phyloP scores from a whole-genome alignment of 2,797 vertebrate genomes.

The Chelmon rostratus region DNA sequence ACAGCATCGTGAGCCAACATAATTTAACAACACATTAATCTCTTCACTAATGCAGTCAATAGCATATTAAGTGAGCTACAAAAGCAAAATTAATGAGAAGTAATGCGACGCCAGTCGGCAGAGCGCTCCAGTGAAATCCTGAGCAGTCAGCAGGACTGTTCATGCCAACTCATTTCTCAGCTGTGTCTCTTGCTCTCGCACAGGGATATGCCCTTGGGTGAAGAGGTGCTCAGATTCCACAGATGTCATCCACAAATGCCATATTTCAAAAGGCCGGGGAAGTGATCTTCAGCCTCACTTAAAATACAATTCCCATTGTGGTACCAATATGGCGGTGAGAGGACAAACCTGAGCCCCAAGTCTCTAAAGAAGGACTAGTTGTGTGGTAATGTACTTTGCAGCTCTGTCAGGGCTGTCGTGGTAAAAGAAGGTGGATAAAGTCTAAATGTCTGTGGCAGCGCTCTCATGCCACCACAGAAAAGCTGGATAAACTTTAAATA shows the following conservation, averaged over 20 bases:
- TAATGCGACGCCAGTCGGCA: slow-evolving; percentile 73
- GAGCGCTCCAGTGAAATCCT: slow-evolving; percentile 72
- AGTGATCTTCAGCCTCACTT: slow-evolving; percentile 58
- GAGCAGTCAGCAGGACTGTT: slow-evolving; percentile 78
- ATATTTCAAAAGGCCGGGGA: slow-evolving; percentile 57
- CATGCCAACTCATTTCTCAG: slow-evolving; percentile 67
- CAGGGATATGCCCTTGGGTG: slow-evolving; percentile 57
- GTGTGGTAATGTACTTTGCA: neutral
- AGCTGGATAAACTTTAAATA: too few species aligned
- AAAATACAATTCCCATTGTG: slow-evolving; percentile 64
- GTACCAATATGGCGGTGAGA: slow-evolving; percentile 32
- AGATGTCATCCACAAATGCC: slow-evolving; percentile 64
- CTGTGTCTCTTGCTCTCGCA: slow-evolving; percentile 38
- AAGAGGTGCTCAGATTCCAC: slow-evolving; percentile 62
- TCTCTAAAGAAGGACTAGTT: slow-evolving; percentile 27
- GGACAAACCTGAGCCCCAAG: slow-evolving; percentile 33
- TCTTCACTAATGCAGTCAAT: slow-evolving; percentile 89
- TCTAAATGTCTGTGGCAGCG: neutral
- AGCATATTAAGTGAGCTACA: slow-evolving; percentile 87
- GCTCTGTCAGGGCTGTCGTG: neutral
- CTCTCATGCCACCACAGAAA: neutral
- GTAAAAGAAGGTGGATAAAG: neutral
- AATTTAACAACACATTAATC: slow-evolving; percentile 89
- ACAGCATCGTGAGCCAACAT: slow-evolving; percentile 69
- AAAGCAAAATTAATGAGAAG: slow-evolving; percentile 88